Evolutionary conservation across 2,888 invertebrate genomes (phyloP).

Genomic region (Anthrax anthrax): DNA sequence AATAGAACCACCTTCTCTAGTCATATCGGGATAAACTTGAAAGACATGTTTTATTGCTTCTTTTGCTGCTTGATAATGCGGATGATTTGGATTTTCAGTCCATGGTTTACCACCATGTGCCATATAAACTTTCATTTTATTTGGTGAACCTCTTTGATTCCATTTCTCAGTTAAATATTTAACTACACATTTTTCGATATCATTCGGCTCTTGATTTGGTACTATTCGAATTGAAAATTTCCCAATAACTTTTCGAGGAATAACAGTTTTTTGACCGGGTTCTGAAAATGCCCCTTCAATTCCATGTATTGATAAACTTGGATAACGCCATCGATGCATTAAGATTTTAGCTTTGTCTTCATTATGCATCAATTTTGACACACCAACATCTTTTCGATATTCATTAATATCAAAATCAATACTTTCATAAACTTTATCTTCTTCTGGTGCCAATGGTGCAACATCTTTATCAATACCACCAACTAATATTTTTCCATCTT

Average conservation of each 20-base stretch:
- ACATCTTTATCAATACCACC: slow-evolving; percentile 71
- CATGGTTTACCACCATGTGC: slow-evolving; percentile 74
- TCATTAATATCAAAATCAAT: slow-evolving; percentile 78
- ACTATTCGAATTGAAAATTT: slow-evolving; percentile 96
- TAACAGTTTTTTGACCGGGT: slow-evolving; percentile 89
- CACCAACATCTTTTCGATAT: slow-evolving; percentile 57
- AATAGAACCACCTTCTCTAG: slow-evolving; percentile 94
- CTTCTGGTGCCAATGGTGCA: slow-evolving; percentile 50
- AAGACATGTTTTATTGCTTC: slow-evolving; percentile 73
- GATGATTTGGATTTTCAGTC: slow-evolving; percentile 85
- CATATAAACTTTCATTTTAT: slow-evolving; percentile 53
- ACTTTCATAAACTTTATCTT: slow-evolving; percentile 55
- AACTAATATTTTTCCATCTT: slow-evolving; percentile 72
- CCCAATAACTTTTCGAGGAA: slow-evolving; percentile 82
- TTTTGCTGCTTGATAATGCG: slow-evolving; percentile 81
- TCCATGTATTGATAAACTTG: slow-evolving; percentile 86
- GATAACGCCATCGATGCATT: slow-evolving; percentile 93
- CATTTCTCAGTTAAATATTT: slow-evolving; percentile 65
- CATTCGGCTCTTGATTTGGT: slow-evolving; percentile 79
- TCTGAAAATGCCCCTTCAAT: slow-evolving; percentile 90
- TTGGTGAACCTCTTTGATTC: slow-evolving; percentile 67
- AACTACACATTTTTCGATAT: slow-evolving; percentile 66
- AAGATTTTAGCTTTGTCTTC: slow-evolving; percentile 69
- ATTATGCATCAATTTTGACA: slow-evolving; percentile 52
- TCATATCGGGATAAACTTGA: slow-evolving; percentile 79